Conservation (phyloP, 2,113 vertebrate species). For the Takifugu bimaculatus region DNA sequence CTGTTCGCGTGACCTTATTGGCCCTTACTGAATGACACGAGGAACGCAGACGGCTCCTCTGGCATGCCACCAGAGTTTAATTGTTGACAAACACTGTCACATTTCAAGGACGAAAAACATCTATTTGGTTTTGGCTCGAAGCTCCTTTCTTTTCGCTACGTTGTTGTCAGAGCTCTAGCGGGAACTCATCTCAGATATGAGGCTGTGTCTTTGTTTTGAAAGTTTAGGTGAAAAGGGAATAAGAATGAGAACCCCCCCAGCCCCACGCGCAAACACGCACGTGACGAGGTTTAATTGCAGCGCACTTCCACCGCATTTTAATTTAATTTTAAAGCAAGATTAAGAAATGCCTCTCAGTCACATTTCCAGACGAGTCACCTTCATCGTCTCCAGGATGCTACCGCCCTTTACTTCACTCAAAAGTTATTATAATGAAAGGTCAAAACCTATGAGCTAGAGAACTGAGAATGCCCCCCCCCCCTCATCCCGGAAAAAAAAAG, state of each 20-base stretch:
- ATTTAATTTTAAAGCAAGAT: slow-evolving; percentile 27
- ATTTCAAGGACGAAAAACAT: background rate
- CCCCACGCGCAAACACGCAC: slow-evolving; percentile 5
- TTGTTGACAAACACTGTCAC: slow-evolving; percentile 12
- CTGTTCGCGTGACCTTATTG: slow-evolving; percentile 5
- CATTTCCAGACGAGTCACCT: background rate
- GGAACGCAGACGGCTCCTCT: slow-evolving; percentile 1
- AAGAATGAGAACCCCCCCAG: too few relatives aligned
- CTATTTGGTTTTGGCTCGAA: background rate
- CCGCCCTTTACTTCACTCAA: too few relatives aligned
- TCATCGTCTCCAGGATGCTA: background rate
- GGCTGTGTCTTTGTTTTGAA: slow-evolving; percentile 18
- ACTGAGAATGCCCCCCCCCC: too few relatives aligned
- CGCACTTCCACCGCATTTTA: slow-evolving; percentile 9
- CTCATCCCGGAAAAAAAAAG: too few relatives aligned
- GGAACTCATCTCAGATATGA: slow-evolving; percentile 20
- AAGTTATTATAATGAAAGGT: background rate
- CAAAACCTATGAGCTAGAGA: background rate
- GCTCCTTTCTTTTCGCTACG: slow-evolving; percentile 14
- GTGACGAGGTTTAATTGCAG: slow-evolving; percentile 17
- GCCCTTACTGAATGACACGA: background rate
- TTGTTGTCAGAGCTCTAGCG: slow-evolving; percentile 9
- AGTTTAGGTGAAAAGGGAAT: background rate
- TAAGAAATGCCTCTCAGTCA: too few relatives aligned
- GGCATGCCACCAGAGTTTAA: slow-evolving; percentile 4